A percentile compares a stretch with the other conserved stretches of the same genome.
phyloP scores from a whole-genome alignment of 2,888 invertebrate species.

The Volucella zonaria region DNA sequence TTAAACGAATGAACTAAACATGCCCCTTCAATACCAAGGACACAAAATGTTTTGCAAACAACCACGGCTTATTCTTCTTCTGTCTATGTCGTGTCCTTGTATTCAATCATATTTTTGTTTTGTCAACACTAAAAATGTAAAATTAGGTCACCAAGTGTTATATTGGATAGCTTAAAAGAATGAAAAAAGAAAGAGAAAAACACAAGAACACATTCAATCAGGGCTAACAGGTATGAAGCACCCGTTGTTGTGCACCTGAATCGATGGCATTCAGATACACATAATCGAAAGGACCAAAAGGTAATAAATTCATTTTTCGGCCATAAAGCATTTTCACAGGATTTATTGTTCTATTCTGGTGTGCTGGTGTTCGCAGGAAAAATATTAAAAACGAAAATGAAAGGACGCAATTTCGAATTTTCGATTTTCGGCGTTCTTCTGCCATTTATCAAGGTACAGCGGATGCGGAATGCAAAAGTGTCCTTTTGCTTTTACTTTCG shows the following conservation, averaged over 20 bases:
- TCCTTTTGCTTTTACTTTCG: slow-evolving; percentile 72
- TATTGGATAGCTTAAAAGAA: background rate
- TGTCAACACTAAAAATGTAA: slow-evolving; percentile 40
- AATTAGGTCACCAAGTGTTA: slow-evolving; percentile 64
- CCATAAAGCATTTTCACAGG: slow-evolving; percentile 65
- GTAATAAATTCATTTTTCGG: slow-evolving; percentile 71
- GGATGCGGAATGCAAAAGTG: slow-evolving; percentile 53
- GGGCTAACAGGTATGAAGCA: slow-evolving; percentile 59
- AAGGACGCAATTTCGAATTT: slow-evolving; percentile 37
- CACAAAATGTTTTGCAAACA: slow-evolving; percentile 57
- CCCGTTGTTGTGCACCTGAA: slow-evolving; percentile 45
- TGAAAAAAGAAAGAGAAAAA: background rate
- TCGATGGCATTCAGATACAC: slow-evolving; percentile 43
- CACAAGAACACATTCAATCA: background rate
- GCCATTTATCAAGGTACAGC: slow-evolving; percentile 60
- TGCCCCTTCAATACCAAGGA: background rate
- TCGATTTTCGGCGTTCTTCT: slow-evolving; percentile 50
- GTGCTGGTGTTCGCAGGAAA: slow-evolving; percentile 42
- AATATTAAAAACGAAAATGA: slow-evolving; percentile 70
- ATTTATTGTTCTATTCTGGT: slow-evolving; percentile 67
- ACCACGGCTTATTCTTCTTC: slow-evolving; percentile 33
- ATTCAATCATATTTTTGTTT: slow-evolving; percentile 11
- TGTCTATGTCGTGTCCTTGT: slow-evolving; percentile 12
- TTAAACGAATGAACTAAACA: no score
- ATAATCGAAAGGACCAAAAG: slow-evolving; percentile 63